Evolutionary conservation across 2,888 invertebrate genomes (phyloP), one percentile per base, ranked within the genome.

Genomic region (Nemapogon koenigi): DNA sequence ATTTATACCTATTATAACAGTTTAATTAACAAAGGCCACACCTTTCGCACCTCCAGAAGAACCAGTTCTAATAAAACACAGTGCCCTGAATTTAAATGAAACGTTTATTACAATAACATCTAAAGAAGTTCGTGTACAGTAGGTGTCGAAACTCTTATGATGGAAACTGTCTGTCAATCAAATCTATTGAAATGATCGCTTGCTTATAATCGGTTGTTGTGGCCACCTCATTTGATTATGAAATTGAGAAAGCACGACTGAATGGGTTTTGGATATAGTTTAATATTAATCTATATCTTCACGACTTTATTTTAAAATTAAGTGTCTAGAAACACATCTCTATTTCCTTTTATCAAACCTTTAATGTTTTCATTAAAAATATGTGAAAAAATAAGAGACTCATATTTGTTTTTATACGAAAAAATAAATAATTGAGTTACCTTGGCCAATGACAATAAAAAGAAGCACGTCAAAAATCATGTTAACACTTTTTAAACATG

Each of bases 1-100:
- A 6, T 22, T 7, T 22, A 22, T 22, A 6, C 10, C 22, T 6
- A 22, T 22, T 22, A 22, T 7, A 22, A 22, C n/a, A n/a, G n/a
- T 19, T 4, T 16, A 11, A 38, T 47, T 52, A 52, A 45, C 44
- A 53, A 57, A 63, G 59, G 59, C 61, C 59, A 53, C 39, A 47
- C 50, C 55, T 57, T 59, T 61, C 59, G 61, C 59, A 58, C 59
- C 53, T 58, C 25, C 44, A 51, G 50, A 52, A 49, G 46, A 52
- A 49, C 51, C 49, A 40, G 51, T 52, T 51, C 42, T 29, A 22
- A 19, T 16, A 39, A 37, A 37, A 8, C 14, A 22, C 13, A 18
- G 2, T 19, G 33, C 18, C 19, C 33, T 31, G 31, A 11, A 31
- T 31, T 31, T 31, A n/a, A 31, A 31, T 29, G 16, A 14, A 31